phyloP scores from a whole-genome alignment of 2,888 invertebrate genomes.

The Oligia strigilis region DNA sequence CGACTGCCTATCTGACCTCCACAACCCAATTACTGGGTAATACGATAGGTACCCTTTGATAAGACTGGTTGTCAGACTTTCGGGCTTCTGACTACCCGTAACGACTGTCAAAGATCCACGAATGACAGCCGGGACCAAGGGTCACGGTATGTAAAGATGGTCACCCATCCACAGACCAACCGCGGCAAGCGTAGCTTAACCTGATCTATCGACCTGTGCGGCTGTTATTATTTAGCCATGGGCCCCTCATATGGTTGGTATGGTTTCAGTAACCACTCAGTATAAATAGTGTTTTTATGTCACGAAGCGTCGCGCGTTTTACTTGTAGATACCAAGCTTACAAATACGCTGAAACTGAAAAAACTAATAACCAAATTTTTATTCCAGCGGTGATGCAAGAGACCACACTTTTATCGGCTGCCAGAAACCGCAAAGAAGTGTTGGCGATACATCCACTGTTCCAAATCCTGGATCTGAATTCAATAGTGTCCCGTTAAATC shows the following conservation, averaged over 20 bases:
- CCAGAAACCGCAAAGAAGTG: not conserved
- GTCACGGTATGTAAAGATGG: not conserved
- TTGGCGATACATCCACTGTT: not conserved
- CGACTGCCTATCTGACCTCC: too few species aligned
- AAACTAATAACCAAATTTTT: conserved; percentile 7
- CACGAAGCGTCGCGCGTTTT: not conserved
- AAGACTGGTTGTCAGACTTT: too few species aligned
- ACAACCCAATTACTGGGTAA: not conserved
- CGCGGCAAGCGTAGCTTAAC: too few species aligned
- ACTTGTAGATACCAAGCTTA: not conserved
- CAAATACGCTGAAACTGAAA: not conserved
- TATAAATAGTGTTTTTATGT: too few species aligned
- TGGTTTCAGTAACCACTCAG: too few species aligned
- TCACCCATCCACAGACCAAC: not conserved
- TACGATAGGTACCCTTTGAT: too few species aligned
- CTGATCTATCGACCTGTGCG: too few species aligned
- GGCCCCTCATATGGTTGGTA: too few species aligned
- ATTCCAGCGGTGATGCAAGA: conserved; percentile 33
- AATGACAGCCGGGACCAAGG: too few species aligned
- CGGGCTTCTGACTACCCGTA: too few species aligned
- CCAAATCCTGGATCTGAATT: not conserved
- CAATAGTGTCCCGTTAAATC: not conserved
- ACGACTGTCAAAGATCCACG: not conserved
- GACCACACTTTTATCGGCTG: conserved; percentile 38
- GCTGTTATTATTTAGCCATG: too few species aligned